Base-by-base conservation (phyloP, 2,888 invertebrate species). In the Prosopocoilus inquinatus region DNA sequence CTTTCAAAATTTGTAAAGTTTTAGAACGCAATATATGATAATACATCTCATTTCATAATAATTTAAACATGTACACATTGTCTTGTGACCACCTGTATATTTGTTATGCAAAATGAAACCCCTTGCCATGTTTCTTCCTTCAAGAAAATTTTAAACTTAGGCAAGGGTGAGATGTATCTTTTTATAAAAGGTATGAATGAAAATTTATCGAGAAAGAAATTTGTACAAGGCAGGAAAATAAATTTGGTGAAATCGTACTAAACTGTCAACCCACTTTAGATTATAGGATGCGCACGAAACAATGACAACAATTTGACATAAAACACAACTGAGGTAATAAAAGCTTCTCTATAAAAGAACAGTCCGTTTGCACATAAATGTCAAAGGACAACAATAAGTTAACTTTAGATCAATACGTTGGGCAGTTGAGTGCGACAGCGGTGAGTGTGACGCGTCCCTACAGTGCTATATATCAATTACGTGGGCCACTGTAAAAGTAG, bases 401-500 rank as follows among this genome's bases (percentile, higher is more conserved):
- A 65, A 64, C 58, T 64, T 51, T 41, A 62, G 66, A 67, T 67
- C 67, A 67, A 66, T 67, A 65, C 60, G 53, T 59, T 53, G 61
- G 55, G 57, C 55, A 51, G 50, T 58, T 47, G 48, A 54, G 57
- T 58, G 60, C 62, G 59, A 58, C 64, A 63, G 53, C 51, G 58
- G 58, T 60, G 57, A 64, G 58, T 54, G 62, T 60, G 63, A 65
- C 59, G 60, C 61, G 68, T 68, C 69, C 71, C 70, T 62, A 64
- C 64, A 67, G 70, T 61, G 69, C 68, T 61, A 70, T 73, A 70
- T 70, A 71, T 73, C 73, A 73, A 73, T 73, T 73, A 71, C 38
- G 20, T 16, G 38, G 53, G 12, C 35, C 20, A 28, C 15, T 50
- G 63, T 63, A 69, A 70, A 70, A 70, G 57, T 60, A 62, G 54